These are phyloP conservation scores for Phoxinus phoxinus DNA, from an alignment of 2,113 vertebrate species.

Conservation along the genomic window DNA sequence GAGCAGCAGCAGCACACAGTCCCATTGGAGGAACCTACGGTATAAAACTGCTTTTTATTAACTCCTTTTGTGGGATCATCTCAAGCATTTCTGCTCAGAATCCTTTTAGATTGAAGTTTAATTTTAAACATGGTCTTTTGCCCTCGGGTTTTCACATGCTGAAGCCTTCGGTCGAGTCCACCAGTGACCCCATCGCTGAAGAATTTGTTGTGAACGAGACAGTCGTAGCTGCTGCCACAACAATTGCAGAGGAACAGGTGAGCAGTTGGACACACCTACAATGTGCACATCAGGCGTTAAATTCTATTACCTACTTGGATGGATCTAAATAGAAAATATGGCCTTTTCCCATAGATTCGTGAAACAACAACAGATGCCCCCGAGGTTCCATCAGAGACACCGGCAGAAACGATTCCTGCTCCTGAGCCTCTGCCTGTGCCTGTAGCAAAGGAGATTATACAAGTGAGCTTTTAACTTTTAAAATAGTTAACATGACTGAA, in stretches of 20 bases:
- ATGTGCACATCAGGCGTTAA: constrained; percentile 6
- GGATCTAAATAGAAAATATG: neutral
- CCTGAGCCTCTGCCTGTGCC: neutral
- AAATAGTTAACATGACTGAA: neutral
- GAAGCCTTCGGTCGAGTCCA: constrained; percentile 17
- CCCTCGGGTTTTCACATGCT: constrained; percentile 26
- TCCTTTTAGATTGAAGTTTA: constrained; percentile 29
- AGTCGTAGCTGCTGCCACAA: constrained; percentile 22
- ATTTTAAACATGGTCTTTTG: constrained; percentile 17
- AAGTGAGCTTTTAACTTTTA: constrained; percentile 17
- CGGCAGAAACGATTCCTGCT: constrained; percentile 14
- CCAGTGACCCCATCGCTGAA: constrained; percentile 27
- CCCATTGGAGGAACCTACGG: neutral
- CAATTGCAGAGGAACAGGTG: constrained; percentile 35
- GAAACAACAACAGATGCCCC: constrained; percentile 22
- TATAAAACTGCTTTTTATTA: constrained; percentile 5
- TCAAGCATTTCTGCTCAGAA: constrained; percentile 3
- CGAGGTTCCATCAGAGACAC: constrained; percentile 17
- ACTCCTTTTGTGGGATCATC: neutral
- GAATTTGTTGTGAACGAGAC: constrained; percentile 34
- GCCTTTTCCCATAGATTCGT: constrained; percentile 10
- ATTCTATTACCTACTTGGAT: constrained; percentile 13
- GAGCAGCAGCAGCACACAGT: constrained; percentile 1
- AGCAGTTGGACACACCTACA: neutral
- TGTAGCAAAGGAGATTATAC: constrained; percentile 14